Evolutionary conservation across 2,797 vertebrate species (phyloP), one percentile per base, ranked within the genome.

Genomic region (Leptoclinus maculatus): DNA sequence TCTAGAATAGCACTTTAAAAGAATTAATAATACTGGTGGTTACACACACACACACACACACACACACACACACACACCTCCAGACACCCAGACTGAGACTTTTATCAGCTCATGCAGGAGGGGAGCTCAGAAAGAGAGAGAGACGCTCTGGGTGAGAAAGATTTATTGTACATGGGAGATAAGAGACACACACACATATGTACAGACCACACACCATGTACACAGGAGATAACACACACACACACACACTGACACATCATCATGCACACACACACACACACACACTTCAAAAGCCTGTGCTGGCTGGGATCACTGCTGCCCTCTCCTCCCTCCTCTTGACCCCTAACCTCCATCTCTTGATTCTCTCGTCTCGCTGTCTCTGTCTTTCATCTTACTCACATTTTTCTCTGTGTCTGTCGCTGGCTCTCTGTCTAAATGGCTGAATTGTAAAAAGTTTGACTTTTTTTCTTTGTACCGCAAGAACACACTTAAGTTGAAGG

Each of bases 321-420:
- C 82, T 90, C 84, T 86, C 83, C 88, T 84, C 87, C 87, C 86
- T 88, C 82, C 88, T 90, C 91, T 91, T 92, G 82, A 92, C 89
- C 86, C 82, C 79, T 88, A 4, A 92, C 84, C 88, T 73, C 74
- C 45, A 62, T 76, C 80, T 85, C 83, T 76, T 89, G 82, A 75
- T 80, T 84, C 80, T 71, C 60, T 54, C 43, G 72, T 84, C 84
- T 75, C 71, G 27, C 58, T 49, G 12, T 71, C 79, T 78, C 80
- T 80, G 69, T 87, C 88, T 90, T 87, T 90, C 74, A 81, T 89
- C 87, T 84, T 29, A 43, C 79, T 84, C 74, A 66, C 74, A 66
- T 79, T 71, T 39, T 36, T 68, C 39, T 68, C 16, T 70, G 51
- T 57, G 8, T 79, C 29, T 47, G n/a, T 41, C 2, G 27, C 54